phyloP scores from a whole-genome alignment of 2,888 invertebrate genomes.

The Embidobia sp. region DNA sequence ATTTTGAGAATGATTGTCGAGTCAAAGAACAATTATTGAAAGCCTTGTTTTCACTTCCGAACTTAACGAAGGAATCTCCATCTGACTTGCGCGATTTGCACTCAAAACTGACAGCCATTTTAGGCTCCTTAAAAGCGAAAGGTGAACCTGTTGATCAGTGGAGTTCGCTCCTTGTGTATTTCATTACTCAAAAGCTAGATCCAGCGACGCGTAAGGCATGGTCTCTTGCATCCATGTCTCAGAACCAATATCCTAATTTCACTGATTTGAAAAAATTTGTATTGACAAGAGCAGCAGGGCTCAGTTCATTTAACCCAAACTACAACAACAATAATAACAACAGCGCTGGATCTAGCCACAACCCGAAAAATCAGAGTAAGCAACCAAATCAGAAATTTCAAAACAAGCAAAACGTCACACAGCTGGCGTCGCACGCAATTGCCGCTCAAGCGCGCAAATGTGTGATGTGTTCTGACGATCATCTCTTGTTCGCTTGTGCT shows the following conservation, averaged over 20 bases:
- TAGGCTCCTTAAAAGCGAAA: neutral
- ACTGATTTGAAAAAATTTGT: neutral
- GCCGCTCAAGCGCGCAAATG: neutral
- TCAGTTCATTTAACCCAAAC: neutral
- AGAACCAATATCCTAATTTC: neutral
- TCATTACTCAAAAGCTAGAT: constrained; percentile 4
- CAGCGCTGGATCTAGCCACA: neutral
- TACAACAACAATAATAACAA: neutral
- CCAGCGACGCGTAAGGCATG: neutral
- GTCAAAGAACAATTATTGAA: neutral
- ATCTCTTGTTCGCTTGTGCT: neutral
- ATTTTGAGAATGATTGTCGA: constrained; percentile 1
- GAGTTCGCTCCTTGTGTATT: constrained; percentile 3
- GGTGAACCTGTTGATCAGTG: neutral
- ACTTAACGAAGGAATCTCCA: neutral
- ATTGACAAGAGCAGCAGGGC: neutral
- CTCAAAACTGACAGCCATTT: neutral
- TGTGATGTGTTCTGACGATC: neutral
- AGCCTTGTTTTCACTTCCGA: neutral
- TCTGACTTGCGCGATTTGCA: neutral
- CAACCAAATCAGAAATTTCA: too few species aligned
- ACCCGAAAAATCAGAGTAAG: too few species aligned
- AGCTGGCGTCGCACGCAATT: neutral
- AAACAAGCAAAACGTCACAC: too few species aligned
- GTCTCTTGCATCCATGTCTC: neutral